Percentiles rank a stretch among this genome's conserved stretches.
Conservation (phyloP, 2,888 invertebrate species). For the Leucoma salicis region DNA sequence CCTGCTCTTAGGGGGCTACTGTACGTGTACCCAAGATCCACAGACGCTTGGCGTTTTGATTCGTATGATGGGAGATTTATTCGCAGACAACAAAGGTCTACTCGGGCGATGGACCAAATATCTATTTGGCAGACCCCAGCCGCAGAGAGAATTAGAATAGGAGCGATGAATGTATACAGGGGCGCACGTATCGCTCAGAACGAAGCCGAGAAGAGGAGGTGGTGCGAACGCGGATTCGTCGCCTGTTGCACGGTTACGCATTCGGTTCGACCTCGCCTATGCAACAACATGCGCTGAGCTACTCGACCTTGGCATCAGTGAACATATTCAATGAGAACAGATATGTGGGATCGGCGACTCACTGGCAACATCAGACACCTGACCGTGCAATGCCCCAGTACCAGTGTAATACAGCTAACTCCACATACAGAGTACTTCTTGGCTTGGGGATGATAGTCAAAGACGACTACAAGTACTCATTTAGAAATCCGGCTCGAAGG, state of each 20-base stretch:
- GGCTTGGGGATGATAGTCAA: background rate
- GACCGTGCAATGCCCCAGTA: background rate
- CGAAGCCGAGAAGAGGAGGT: background rate
- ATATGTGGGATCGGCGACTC: background rate
- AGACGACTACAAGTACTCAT: background rate
- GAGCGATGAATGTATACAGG: constrained; percentile 1
- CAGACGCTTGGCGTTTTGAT: constrained; percentile 2
- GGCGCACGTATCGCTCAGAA: constrained; percentile 1
- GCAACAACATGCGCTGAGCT: constrained; percentile 2
- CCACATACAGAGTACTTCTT: background rate
- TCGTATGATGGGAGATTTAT: constrained; percentile 4
- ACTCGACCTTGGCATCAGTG: background rate
- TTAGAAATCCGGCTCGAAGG: background rate
- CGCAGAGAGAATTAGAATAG: constrained; percentile 2
- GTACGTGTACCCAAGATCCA: background rate
- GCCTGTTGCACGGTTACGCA: constrained; percentile 1
- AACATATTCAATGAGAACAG: background rate
- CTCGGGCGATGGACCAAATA: background rate
- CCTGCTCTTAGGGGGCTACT: background rate
- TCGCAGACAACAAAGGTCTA: background rate
- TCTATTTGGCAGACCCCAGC: background rate
- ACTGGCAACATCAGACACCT: background rate
- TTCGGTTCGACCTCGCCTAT: constrained; percentile 5
- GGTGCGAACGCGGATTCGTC: background rate
- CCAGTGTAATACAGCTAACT: background rate